A percentile compares a stretch with the other conserved stretches of the same genome.
Conservation (phyloP, 2,113 vertebrate genomes). For the Indicator maculatus region DNA sequence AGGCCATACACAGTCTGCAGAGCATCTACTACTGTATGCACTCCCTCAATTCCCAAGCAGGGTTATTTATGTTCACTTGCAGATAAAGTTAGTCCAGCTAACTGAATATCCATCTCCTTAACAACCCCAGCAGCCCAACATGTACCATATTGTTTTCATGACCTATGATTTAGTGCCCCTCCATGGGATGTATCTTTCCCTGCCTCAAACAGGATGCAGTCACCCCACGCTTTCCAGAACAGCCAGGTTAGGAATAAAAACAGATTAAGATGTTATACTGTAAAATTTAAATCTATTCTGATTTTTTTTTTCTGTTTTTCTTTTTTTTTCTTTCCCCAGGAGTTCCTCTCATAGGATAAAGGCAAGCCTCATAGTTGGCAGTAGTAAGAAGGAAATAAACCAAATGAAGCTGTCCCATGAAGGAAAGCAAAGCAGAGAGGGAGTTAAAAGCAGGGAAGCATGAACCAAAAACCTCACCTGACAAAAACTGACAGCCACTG, state of each 20-base stretch:
- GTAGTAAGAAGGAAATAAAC: not conserved
- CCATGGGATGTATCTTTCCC: not conserved
- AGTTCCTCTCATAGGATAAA: not conserved
- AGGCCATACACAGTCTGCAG: not conserved
- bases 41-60: not conserved
- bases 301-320: not conserved
- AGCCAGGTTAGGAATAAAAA: not conserved
- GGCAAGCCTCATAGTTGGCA: accelerated
- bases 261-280: not conserved
- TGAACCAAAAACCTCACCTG: not conserved
- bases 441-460: accelerated
- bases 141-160: not conserved
- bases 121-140: not conserved
- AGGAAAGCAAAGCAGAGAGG: not conserved
- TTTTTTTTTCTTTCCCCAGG: not conserved
- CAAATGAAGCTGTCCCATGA: not conserved
- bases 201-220: not conserved
- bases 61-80: not conserved
- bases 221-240: not conserved
- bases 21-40: not conserved
- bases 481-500: not conserved
- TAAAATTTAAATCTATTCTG: not conserved
- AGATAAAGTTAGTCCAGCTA: not conserved
- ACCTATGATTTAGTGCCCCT: not conserved
- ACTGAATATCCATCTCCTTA: not conserved